Evolutionary conservation across 2,797 vertebrate species (phyloP), one percentile per base, ranked within the genome.

Genomic region (Lacerta viridis): DNA sequence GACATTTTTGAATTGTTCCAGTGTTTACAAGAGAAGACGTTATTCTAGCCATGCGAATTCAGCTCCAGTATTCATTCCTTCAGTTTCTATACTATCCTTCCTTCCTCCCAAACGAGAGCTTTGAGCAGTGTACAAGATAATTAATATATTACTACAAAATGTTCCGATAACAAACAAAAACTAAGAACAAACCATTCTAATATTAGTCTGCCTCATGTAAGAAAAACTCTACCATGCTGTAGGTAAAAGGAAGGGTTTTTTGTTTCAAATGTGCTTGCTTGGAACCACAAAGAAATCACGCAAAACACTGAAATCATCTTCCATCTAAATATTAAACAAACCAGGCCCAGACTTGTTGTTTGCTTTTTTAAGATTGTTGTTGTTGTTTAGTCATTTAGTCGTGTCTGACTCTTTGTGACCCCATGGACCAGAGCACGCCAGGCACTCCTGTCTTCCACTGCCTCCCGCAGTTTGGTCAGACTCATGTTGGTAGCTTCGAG

Each of bases 1-100:
- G 87, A 94, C 87, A 87, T 39, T 75, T 75, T 92, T 89, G 61
- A 75, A 88, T 90, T 87, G 27, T 84, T 79, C 86, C 89, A 81
- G 64, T 89, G 74, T 95, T 91, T 90, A 88, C 85, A 92, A 88
- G 86, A 93, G 93, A 95, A 93, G 88, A 92, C 87, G 75, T 18
- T 84, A 89, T 71, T 78, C 46, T 8, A 92, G 59, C 69, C 55
- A 5, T 92, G 17, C 92, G 90, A 95, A 93, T 90, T 93, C 61
- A 64, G 61, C 20, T 18, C 61, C 20, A 64, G 7, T 64, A 64
- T 64, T 64, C 20, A 64, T 2, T 64, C 20, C 17, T 64, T 64
- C 20, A 64, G 17, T 64, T 61, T 64, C 61, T 64, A 64, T 64
- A 64, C 20, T 23, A 23, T 23, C 61, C 61, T 64, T 64, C 1